Evolutionary conservation across 1,140 invertebrate genomes (phyloP), one percentile per base, ranked within the genome.

Genomic region (Eriosoma lanigerum): DNA sequence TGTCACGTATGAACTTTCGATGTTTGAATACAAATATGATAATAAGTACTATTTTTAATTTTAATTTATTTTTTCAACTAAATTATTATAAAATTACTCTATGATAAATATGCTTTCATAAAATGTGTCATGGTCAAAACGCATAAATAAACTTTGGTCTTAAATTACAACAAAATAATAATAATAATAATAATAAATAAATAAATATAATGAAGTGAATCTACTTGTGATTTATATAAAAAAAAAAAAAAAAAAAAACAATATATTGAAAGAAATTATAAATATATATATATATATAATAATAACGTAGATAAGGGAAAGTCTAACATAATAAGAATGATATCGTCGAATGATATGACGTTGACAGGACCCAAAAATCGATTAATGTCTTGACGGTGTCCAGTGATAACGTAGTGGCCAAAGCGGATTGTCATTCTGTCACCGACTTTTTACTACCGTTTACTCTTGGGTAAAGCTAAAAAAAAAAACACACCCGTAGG

Each of bases 81-180:
- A 73, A 73, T 54, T 73, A 54, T 73, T 54, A 73, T 73, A 56
- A 54, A 73, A 73, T 73, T 54, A 56, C 50, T n/a, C 21, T 73
- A 32, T 15, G 48, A 73, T 54, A 54, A 54, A 21, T 32, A 52
- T 15, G 50, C 15, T 56, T 38, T 58, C 73, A 76, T 76, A 76
- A 58, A 76, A 76, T 76, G 44, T 76, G 73, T 76, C 73, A 76
- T 76, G 73, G 73, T 76, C 54, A 76, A 76, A 76, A 76, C 73
- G 73, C 73, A 58, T 76, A 58, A 76, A 76, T 76, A 76, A 76
- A 76, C 73, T 76, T 76, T 76, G 73, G 73, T 76, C 73, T 76
- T 76, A 76, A 76, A 38, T 76, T 68, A 76, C 54, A 76, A 76
- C 73, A 76, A 76, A 76, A 76, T 38, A 56, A 76, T 73, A 68